Conservation (phyloP, 2,113 vertebrate genomes). For the Lophochroa leadbeateri region DNA sequence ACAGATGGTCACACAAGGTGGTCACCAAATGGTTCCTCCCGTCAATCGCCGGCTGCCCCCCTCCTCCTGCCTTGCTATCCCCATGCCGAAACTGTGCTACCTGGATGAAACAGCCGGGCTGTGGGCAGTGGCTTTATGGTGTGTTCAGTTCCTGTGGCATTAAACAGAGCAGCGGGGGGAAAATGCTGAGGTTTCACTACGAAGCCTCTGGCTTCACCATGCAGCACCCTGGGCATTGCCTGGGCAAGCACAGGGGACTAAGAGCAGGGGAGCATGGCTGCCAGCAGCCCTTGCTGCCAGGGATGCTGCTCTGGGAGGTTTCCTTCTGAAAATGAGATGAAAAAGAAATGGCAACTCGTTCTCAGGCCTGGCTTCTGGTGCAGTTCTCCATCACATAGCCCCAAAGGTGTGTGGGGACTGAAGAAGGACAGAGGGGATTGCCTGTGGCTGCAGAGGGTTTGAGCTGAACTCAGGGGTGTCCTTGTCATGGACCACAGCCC, state of each 20-base stretch:
- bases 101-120: neutral
- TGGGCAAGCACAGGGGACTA: fast-evolving
- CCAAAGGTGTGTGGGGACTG: too few species aligned
- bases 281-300: neutral
- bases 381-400: neutral
- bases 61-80: neutral
- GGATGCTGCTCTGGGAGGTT: neutral
- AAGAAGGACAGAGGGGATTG: neutral
- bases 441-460: fast-evolving
- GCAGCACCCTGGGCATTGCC: neutral
- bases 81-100: neutral
- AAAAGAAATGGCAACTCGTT: neutral
- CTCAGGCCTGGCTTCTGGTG: neutral
- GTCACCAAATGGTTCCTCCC: constrained; percentile 62
- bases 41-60: neutral
- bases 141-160: constrained; percentile 13
- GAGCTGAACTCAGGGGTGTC: neutral
- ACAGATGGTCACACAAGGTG: constrained; percentile 76
- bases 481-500: fast-evolving
- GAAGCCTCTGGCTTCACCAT: fast-evolving
- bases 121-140: neutral
- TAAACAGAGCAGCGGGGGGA: neutral
- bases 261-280: fast-evolving
- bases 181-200: fast-evolving
- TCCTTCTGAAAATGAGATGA: neutral